Conservation (phyloP, 2,113 vertebrate species). For the Conger conger region DNA sequence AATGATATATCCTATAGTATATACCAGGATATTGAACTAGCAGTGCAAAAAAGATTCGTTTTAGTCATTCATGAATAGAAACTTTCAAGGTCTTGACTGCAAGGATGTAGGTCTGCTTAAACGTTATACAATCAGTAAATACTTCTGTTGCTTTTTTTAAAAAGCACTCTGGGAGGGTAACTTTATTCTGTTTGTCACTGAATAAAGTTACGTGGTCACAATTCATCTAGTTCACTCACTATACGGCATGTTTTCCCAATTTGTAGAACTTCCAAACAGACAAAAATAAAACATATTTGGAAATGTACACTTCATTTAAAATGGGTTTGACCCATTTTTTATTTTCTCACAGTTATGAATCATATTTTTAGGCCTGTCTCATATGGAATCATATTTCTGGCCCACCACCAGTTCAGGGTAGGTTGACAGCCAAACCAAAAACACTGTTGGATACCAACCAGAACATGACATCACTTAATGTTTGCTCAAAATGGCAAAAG, state of each 20-base stretch:
- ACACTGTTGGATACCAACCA: background rate
- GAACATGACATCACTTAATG: background rate
- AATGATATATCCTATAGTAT: slow-evolving; percentile 49
- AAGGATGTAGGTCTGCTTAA: background rate
- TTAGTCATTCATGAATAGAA: too few relatives aligned
- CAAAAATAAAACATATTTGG: background rate
- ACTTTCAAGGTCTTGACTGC: background rate
- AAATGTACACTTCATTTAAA: background rate
- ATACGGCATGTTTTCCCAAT: too few relatives aligned
- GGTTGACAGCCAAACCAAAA: background rate
- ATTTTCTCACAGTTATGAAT: too few relatives aligned
- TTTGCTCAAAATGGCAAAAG: too few relatives aligned
- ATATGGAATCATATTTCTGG: too few relatives aligned
- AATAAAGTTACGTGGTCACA: too few relatives aligned
- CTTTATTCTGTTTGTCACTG: background rate
- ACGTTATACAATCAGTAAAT: background rate
- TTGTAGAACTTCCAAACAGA: too few relatives aligned
- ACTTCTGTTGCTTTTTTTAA: background rate
- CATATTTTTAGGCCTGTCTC: too few relatives aligned
- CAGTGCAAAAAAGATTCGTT: background rate
- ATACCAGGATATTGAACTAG: slow-evolving; percentile 3
- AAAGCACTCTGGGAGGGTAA: background rate
- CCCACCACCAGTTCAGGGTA: background rate
- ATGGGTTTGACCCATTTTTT: too few relatives aligned
- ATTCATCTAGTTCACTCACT: too few relatives aligned